Evolutionary conservation across 2,113 vertebrate species (phyloP).

Genomic region (Tragelaphus strepsiceros): DNA sequence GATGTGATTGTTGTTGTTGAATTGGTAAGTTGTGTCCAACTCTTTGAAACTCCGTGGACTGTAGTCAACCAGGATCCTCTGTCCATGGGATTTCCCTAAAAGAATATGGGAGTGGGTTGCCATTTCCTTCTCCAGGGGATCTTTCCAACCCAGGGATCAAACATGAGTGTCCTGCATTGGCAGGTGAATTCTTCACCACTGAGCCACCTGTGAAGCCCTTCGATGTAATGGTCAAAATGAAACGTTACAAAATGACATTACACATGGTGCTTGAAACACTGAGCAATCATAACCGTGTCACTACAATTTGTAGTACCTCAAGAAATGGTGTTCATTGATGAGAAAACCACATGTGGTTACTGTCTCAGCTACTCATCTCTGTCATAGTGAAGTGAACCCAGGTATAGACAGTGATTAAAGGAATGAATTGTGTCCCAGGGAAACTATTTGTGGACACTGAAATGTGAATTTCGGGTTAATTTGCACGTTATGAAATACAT

Average conservation of each 20-base stretch:
- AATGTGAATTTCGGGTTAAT: background rate
- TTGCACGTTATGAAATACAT: background rate
- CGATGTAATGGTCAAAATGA: background rate
- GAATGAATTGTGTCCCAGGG: background rate
- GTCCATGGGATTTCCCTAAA: background rate
- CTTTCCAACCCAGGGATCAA: background rate
- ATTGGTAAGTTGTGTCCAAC: background rate
- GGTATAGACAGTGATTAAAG: background rate
- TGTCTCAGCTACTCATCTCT: background rate
- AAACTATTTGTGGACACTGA: background rate
- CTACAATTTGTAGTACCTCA: background rate
- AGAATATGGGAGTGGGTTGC: background rate
- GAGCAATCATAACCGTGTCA: background rate
- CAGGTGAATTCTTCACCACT: background rate
- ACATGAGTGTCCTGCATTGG: background rate
- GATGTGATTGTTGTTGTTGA: background rate
- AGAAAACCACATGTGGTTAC: background rate
- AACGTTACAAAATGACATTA: background rate
- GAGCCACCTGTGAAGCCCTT: background rate
- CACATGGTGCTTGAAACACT: background rate
- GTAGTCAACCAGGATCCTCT: background rate
- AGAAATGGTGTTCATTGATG: background rate
- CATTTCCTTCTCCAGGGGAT: background rate
- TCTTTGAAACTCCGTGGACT: background rate
- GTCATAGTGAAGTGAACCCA: background rate